Evolutionary conservation across 2,888 invertebrate species (phyloP).

Genomic region (Drosophila prolongata): DNA sequence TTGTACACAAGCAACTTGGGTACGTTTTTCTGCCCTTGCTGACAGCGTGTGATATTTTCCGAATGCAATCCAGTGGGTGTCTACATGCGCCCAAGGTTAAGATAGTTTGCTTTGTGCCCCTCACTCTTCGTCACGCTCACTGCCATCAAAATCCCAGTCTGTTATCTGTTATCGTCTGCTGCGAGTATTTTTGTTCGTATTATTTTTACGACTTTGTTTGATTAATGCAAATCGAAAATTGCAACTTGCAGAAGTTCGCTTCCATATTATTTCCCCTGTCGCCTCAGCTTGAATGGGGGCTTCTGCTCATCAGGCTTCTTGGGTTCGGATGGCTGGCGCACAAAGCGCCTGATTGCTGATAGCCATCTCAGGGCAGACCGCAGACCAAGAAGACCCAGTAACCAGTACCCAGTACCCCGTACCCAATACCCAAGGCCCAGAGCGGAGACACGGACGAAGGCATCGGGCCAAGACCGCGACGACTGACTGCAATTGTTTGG

Average conservation of each 20-base stretch:
- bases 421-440: slow-evolving; percentile 1
- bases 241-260: slow-evolving; percentile 46
- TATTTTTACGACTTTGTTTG: slow-evolving; percentile 50
- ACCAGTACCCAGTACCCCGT: too few species aligned
- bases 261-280: slow-evolving; percentile 12
- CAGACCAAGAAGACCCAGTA: slow-evolving; percentile 17
- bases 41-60: slow-evolving; percentile 74
- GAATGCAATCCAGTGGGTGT: slow-evolving; percentile 47
- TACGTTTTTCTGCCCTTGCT: slow-evolving; percentile 43
- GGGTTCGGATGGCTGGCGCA: slow-evolving; percentile 58
- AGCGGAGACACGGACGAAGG: slow-evolving; percentile 35
- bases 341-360: slow-evolving; percentile 81
- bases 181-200: slow-evolving; percentile 32
- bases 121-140: slow-evolving; percentile 20
- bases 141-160: slow-evolving; percentile 31
- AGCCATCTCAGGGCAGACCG: slow-evolving; percentile 68
- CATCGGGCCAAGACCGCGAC: slow-evolving; percentile 32
- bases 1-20: slow-evolving; percentile 21
- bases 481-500: slow-evolving; percentile 71
- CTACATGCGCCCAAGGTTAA: slow-evolving; percentile 44
- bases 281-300: slow-evolving; percentile 29
- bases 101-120: slow-evolving; percentile 33
- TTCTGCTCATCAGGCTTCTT: slow-evolving; percentile 65
- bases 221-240: slow-evolving; percentile 53
- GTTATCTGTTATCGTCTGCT: slow-evolving; percentile 38